Conservation (phyloP, 2,888 invertebrate species). For the Agrotis ipsilon region DNA sequence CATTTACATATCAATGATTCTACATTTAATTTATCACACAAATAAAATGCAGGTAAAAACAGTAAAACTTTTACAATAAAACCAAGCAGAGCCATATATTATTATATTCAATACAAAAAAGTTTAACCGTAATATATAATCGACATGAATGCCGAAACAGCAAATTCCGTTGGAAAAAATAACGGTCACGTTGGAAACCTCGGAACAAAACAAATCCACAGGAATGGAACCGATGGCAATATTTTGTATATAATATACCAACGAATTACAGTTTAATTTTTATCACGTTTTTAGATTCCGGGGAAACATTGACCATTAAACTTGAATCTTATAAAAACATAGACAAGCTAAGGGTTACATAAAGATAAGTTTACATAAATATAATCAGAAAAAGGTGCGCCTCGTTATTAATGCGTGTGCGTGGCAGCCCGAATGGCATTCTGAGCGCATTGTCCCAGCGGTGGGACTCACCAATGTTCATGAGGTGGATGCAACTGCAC, state of each 20-base stretch:
- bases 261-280: slow-evolving; percentile 11
- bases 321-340: not conserved
- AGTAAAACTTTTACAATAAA: slow-evolving; percentile 42
- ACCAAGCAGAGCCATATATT: slow-evolving; percentile 43
- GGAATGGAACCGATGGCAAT: slow-evolving; percentile 27
- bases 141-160: slow-evolving; percentile 51
- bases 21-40: slow-evolving; percentile 35
- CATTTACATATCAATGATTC: slow-evolving; percentile 45
- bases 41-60: slow-evolving; percentile 19
- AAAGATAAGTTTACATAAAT: no score
- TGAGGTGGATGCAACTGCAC: no score
- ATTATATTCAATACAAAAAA: slow-evolving; percentile 58
- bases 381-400: no score
- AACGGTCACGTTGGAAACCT: slow-evolving; percentile 44
- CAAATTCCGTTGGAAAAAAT: slow-evolving; percentile 43
- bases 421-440: no score
- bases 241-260: slow-evolving; percentile 31
- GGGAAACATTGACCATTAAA: slow-evolving; percentile 8
- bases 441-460: no score
- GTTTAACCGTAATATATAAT: slow-evolving; percentile 53
- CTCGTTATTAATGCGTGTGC: no score
- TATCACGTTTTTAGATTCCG: slow-evolving; percentile 24
- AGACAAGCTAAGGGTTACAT: no score
- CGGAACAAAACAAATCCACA: slow-evolving; percentile 52
- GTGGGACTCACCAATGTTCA: no score